Evolutionary conservation across 2,888 invertebrate genomes (phyloP), one percentile per base, ranked within the genome.

Genomic region (Oxyscelio sp.): DNA sequence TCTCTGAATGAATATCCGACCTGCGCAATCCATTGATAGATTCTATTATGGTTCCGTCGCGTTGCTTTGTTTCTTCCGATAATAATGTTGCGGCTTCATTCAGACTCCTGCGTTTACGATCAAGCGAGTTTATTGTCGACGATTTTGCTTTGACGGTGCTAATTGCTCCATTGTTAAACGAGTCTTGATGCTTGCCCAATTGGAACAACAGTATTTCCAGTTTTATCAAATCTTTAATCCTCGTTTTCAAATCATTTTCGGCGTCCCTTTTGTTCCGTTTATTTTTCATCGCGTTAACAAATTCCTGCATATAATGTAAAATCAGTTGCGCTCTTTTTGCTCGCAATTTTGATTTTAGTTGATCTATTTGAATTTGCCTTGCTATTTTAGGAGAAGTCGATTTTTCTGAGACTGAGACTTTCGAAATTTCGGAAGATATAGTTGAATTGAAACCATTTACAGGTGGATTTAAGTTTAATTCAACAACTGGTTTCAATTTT

Each of bases 251-350:
- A 1, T 78, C 56, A 4, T 52, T 5, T 4, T 17, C 27, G 6
- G 45, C 21, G 21, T 48, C 43, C 15, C 66, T 52, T 52, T 79
- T 79, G 4, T 17, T 24, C 11, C 50, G 66, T 4, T 48, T 45
- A 0, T 50, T 70, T 17, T 86, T 77, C 15, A 89, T 34, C 1
- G 77, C 77, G 11, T 88, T 88, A 1, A 83, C 15, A 11, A 89
- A 68, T n/a, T 90, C 87, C 3, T 88, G 77, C 15, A 84, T 80
- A 73, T 87, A 87, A 15, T 88, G 83, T 3, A 89, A 75, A 13
- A 90, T 21, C 3, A 89, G 70, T 27, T 85, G 87, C 0, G 87
- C 87, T 11, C 86, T 84, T 48, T 85, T 90, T 0, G 74, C 81
- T 1, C 83, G 81, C 11, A 91, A 22, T 19, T 87, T 90, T 1